Base-by-base conservation (phyloP, 2,888 invertebrate genomes). In the Ectemnius continuus region DNA sequence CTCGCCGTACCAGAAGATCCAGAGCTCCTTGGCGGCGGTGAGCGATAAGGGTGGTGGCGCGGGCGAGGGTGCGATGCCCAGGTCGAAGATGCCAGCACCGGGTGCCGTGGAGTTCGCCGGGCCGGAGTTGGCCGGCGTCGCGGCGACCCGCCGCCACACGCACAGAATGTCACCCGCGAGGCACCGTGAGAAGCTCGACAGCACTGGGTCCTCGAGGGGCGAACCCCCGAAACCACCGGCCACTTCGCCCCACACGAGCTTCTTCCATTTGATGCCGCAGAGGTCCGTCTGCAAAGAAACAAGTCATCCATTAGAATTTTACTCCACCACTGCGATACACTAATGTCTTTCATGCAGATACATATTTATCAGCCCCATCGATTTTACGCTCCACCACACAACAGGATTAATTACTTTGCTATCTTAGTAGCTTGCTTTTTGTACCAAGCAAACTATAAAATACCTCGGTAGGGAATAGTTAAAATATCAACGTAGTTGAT, bases 1-100 rank as follows among this genome's bases (percentile, higher is more conserved):
- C 91, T 98, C 98, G 89, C 98, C 98, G 92, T 99, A 99, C 99
- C 99, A 99, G 93, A 99, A 99, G 91, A 99, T 97, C 99, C 99
- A 99, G 77, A 99, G 94, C 92, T 99, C 99, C 93, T 99, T 99
- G 91, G 97, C 95, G 88, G 96, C 95, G 90, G 95, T 94, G 86
- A 97, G 93, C 86, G 96, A 95, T 87, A 97, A 94, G 82, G 96
- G 96, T 89, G 95, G 95, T 89, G 94, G 94, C 84, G 92, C 92
- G 80, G 92, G 92, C 90, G 92, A 92, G 88, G 92, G 93, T 90
- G 93, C 93, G 76, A 90, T 89, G 70, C 89, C 91, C 84, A 91
- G 85, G 85, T 92, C 92, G 90, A 91, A 92, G 83, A 91, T 89
- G 66, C 83, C 83, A 64, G 84, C 78, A 61, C 85, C 86, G 70